Percentiles rank a stretch among this genome's conserved stretches.
phyloP scores from a whole-genome alignment of 2,888 invertebrate genomes.

The Ormyrus nitidulus region DNA sequence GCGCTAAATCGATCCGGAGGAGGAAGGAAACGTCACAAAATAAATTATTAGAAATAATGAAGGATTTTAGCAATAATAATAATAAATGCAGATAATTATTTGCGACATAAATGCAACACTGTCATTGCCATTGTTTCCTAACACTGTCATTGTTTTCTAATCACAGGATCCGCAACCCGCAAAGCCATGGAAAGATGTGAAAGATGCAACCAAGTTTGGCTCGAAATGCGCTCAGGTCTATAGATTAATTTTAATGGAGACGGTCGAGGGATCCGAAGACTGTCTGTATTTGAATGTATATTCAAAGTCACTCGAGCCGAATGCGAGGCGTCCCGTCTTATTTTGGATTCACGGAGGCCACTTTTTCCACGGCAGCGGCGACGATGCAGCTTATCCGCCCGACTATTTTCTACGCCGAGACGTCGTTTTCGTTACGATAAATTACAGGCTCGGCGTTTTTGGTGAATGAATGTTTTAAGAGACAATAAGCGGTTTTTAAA shows the following conservation, averaged over 20 bases:
- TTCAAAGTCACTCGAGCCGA: conserved; percentile 43
- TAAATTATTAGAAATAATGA: no score
- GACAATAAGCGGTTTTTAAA: background rate
- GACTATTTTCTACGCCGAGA: conserved; percentile 67
- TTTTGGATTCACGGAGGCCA: conserved; percentile 65
- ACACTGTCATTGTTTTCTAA: background rate
- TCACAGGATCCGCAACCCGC: conserved; percentile 60
- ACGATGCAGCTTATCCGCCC: conserved; percentile 63
- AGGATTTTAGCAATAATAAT: no score
- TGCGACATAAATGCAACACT: no score
- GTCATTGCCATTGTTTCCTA: background rate
- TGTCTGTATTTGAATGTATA: conserved; percentile 64
- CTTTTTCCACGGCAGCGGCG: conserved; percentile 61
- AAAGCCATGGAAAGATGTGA: conserved; percentile 59
- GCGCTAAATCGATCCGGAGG: no score
- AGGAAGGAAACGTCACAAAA: no score
- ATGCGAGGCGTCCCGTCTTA: conserved; percentile 57
- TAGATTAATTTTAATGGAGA: background rate
- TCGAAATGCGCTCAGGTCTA: conserved; percentile 10
- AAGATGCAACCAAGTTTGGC: conserved; percentile 66
- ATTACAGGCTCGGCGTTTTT: conserved; percentile 64
- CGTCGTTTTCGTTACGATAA: conserved; percentile 67
- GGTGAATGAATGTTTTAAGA: conserved; percentile 54
- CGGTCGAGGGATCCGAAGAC: conserved; percentile 58
- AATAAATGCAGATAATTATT: no score